Percentiles rank a stretch among this genome's conserved stretches.
Evolutionary conservation across 1,140 invertebrate species (phyloP).

Genomic region (Limonius californicus): DNA sequence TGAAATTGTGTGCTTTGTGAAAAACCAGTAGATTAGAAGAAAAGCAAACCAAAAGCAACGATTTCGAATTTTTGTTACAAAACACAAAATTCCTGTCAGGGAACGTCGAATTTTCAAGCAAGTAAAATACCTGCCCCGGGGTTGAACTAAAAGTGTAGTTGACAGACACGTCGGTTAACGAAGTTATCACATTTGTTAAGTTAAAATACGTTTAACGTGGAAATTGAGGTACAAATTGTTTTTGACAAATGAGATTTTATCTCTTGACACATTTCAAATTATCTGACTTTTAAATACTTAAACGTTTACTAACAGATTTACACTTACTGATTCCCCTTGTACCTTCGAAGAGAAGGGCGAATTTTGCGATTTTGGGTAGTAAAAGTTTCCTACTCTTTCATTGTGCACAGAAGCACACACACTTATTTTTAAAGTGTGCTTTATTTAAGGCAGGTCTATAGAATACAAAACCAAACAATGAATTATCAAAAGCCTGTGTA

Average conservation of each 20-base stretch:
- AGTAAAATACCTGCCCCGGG: background rate
- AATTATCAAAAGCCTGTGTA: background rate
- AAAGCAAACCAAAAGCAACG: too few species aligned
- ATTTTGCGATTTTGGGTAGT: background rate
- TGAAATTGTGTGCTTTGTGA: too few species aligned
- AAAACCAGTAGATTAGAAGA: too few species aligned
- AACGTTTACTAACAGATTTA: background rate
- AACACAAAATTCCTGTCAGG: too few species aligned
- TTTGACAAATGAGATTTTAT: constrained; percentile 11
- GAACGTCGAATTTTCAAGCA: too few species aligned
- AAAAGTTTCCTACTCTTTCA: constrained; percentile 1
- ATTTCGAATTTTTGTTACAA: too few species aligned
- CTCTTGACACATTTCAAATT: background rate
- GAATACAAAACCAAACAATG: background rate
- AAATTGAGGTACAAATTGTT: constrained; percentile 4
- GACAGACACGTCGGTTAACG: background rate
- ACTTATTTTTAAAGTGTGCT: background rate
- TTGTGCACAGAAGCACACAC: background rate
- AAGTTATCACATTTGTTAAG: constrained; percentile 5
- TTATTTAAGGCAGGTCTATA: too few species aligned
- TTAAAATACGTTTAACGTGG: background rate
- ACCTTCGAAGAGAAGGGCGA: too few species aligned
- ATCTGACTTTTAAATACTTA: constrained; percentile 6
- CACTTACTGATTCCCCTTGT: too few species aligned
- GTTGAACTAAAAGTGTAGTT: background rate